Evolutionary conservation across 1,140 invertebrate species (phyloP), one percentile per base, ranked within the genome.

Genomic region (Drosophila arizonae): DNA sequence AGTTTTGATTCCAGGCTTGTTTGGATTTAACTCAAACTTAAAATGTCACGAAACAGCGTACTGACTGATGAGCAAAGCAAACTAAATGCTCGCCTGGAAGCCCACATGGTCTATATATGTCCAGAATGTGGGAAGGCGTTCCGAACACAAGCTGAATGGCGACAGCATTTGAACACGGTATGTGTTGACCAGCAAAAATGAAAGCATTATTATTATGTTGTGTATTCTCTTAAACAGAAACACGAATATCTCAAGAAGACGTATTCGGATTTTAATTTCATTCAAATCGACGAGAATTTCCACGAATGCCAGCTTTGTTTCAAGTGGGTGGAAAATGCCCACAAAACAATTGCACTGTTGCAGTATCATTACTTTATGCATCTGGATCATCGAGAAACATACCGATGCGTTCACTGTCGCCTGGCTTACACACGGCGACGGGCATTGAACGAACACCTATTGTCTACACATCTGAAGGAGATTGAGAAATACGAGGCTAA

Each of bases 321-420:
- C 6, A 87, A 90, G 41, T 90, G 81, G 89, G 90, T 91, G 26
- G 85, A 90, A 26, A 90, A 90, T 46, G 90, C 79, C 6, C 79
- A 88, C 33, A 86, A 90, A 50, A 82, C 90, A 0, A 90, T 90
- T 46, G 89, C 90, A 10, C 41, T 90, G 28, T 54, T 91, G 24
- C 90, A 91, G 45, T 91, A 91, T 51, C 90, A 91, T 57, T 82
- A 90, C 54, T 90, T 91, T 10, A 76, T 85, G 73, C 90, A 91
- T 58, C 60, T 90, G 39, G 86, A 82, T 30, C 84, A 75, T 70
- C 63, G 67, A 0, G 71, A 86, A 21, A 91, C 90, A 0, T 91
- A 90, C 55, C 77, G 82, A 0, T 91, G 90, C 62, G 77, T 80
- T 1, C 86, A 91, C 50, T 91, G 90, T 43, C 77, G 68, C 6